Evolutionary conservation across 2,888 invertebrate genomes (phyloP).

Genomic region (Linnaemya tessellans): DNA sequence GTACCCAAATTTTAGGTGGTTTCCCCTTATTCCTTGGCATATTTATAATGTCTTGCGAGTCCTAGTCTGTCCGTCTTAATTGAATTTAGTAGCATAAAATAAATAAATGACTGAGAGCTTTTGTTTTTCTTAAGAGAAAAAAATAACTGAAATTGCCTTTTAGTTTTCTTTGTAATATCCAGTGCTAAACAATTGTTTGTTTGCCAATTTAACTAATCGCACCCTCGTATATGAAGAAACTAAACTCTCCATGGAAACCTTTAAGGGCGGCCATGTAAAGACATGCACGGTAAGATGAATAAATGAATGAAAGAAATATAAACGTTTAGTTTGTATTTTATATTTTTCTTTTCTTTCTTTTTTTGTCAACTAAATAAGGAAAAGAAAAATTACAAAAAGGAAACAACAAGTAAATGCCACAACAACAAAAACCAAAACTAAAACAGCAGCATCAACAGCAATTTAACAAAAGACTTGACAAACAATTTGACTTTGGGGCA

Average conservation of each 20-base stretch:
- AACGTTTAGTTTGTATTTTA: constrained; percentile 32
- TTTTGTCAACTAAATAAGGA: constrained; percentile 49
- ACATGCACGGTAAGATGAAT: constrained; percentile 6
- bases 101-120: too few species aligned
- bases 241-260: constrained; percentile 41
- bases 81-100: too few species aligned
- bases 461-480: constrained; percentile 73
- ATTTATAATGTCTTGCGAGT: too few species aligned
- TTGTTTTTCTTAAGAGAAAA: too few species aligned
- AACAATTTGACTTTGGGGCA: constrained; percentile 74
- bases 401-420: constrained; percentile 57
- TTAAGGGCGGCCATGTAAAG: neutral
- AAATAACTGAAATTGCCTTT: too few species aligned
- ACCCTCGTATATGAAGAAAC: constrained; percentile 31
- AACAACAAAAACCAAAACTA: constrained; percentile 38
- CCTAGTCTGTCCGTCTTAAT: too few species aligned
- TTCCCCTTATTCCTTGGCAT: too few species aligned
- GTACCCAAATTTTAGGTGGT: too few species aligned
- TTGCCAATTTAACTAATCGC: neutral
- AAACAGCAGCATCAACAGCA: constrained; percentile 65
- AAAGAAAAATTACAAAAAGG: constrained; percentile 65
- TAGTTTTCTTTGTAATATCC: too few species aligned
- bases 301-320: neutral
- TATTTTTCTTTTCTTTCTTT: constrained; percentile 16
- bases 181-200: too few species aligned